Evolutionary conservation across 2,888 invertebrate species (phyloP).

Genomic region (Syrista parreyssii): DNA sequence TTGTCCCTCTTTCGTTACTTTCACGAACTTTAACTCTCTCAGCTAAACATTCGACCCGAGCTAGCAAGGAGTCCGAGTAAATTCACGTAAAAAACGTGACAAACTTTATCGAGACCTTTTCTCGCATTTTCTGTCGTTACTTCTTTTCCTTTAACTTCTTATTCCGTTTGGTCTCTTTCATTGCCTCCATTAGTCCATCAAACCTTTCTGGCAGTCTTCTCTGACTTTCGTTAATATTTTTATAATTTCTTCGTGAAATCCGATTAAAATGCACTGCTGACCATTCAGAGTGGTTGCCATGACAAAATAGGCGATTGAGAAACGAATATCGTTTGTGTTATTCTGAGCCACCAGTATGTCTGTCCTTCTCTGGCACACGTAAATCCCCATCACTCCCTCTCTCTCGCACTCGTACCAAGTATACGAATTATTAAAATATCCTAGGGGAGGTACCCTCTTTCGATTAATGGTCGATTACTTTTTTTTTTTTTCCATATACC

Average conservation of each 20-base stretch:
- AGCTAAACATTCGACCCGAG: conserved; percentile 29
- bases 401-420: background rate
- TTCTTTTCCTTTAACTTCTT: background rate
- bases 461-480: background rate
- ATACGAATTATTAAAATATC: background rate
- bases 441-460: background rate
- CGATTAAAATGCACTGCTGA: background rate
- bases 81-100: conserved; percentile 8
- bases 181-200: background rate
- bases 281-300: conserved; percentile 23
- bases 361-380: no score
- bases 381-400: background rate
- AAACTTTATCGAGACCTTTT: conserved; percentile 1
- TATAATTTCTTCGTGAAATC: background rate
- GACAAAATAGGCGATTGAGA: background rate
- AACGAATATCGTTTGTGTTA: no score
- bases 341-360: no score
- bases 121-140: background rate
- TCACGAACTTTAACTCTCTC: conserved; percentile 13
- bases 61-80: conserved; percentile 22
- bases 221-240: background rate
- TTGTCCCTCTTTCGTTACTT: conserved; percentile 1
- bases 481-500: background rate
- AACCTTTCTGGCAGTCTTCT: background rate
- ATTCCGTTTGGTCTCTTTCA: background rate